phyloP scores from a whole-genome alignment of 2,113 vertebrate species.

The Phylloscopus trochiloides region DNA sequence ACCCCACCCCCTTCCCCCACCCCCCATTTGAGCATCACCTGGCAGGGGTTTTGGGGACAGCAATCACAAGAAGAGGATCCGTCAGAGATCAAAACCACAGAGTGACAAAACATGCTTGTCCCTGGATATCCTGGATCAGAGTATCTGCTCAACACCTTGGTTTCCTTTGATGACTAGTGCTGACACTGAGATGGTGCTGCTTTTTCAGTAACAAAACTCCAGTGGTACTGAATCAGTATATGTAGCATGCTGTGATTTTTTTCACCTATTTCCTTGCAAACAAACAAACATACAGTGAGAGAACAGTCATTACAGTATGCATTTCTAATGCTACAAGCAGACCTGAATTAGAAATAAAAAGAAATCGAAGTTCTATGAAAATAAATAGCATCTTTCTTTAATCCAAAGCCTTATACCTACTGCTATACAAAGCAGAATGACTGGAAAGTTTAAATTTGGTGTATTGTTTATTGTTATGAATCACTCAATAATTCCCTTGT shows the following conservation, averaged over 20 bases:
- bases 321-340: not conserved
- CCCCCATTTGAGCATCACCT: constrained; percentile 37
- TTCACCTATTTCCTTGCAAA: not conserved
- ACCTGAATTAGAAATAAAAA: not conserved
- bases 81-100: constrained; percentile 56
- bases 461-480: not conserved
- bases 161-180: constrained; percentile 47
- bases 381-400: not conserved
- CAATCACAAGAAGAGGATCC: constrained; percentile 56
- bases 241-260: not conserved
- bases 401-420: not conserved
- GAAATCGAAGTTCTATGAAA: not conserved
- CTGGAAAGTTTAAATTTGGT: not conserved
- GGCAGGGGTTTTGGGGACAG: constrained; percentile 36
- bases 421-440: not conserved
- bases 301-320: not conserved
- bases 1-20: accelerated
- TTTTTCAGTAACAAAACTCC: constrained; percentile 30
- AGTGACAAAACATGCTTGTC: constrained; percentile 33
- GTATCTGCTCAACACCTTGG: constrained; percentile 51
- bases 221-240: not conserved
- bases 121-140: constrained; percentile 51
- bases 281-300: not conserved
- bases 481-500: not conserved
- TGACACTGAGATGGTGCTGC: constrained; percentile 31